phyloP scores from a whole-genome alignment of 2,888 invertebrate genomes.

The Drosophila ustulata region DNA sequence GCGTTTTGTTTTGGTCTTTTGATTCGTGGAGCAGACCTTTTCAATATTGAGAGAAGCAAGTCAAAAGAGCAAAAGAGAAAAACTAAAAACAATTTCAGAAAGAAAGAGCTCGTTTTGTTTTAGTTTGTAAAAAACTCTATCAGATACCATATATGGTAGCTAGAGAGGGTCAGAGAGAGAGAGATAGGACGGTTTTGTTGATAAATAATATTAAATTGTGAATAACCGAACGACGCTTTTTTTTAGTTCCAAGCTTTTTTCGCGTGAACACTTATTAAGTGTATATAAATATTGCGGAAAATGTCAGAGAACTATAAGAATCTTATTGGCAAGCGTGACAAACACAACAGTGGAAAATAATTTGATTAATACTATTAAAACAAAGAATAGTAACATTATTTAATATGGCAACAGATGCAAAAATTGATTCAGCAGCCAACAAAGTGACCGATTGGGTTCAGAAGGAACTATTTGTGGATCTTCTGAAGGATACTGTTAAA shows the following conservation, averaged over 20 bases:
- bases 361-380: background rate
- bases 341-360: background rate
- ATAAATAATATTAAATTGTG: background rate
- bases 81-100: background rate
- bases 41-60: background rate
- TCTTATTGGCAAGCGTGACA: background rate
- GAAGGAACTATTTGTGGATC: conserved; percentile 50
- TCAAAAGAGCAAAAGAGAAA: background rate
- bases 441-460: conserved; percentile 56
- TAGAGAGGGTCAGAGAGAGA: background rate
- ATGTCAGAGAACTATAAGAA: conserved; percentile 19
- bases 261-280: background rate
- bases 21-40: background rate
- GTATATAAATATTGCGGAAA: background rate
- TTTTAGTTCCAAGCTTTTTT: no score
- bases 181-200: conserved; percentile 4
- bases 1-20: conserved; percentile 9
- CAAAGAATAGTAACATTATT: background rate
- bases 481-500: conserved; percentile 47
- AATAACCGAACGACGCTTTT: background rate
- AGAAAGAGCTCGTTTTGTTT: background rate
- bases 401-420: conserved; percentile 14
- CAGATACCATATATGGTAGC: conserved; percentile 9
- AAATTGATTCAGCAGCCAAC: background rate
- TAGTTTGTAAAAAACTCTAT: background rate